A percentile compares a stretch with the other conserved stretches of the same genome.
phyloP scores from a whole-genome alignment of 2,797 vertebrate species.

The Periophthalmus magnuspinnatus region DNA sequence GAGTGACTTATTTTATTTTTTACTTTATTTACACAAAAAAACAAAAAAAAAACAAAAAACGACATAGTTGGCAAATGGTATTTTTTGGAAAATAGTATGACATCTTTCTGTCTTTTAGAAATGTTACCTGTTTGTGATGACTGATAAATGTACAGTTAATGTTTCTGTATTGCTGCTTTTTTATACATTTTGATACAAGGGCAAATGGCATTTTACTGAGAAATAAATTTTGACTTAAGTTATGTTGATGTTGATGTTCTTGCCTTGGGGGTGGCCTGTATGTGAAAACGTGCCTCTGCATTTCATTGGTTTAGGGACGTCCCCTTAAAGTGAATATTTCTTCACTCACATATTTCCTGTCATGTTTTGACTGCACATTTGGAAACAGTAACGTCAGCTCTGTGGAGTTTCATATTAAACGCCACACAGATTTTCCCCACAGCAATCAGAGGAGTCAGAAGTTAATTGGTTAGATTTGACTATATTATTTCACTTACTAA shows the following conservation, averaged over 20 bases:
- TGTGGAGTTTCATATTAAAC: slow-evolving; percentile 40
- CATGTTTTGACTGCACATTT: slow-evolving; percentile 31
- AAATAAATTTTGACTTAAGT: slow-evolving; percentile 20
- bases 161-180: slow-evolving; percentile 6
- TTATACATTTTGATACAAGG: neutral
- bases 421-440: slow-evolving; percentile 40
- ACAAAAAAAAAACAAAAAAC: no score
- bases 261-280: neutral
- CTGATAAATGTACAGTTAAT: neutral
- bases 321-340: slow-evolving; percentile 18
- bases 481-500: no score
- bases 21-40: no score
- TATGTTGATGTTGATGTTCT: slow-evolving; percentile 23
- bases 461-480: neutral
- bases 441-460: slow-evolving; percentile 36
- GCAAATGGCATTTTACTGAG: slow-evolving; percentile 36
- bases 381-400: slow-evolving; percentile 52
- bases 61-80: no score
- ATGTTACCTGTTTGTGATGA: neutral
- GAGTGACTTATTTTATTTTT: neutral
- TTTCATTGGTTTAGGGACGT: slow-evolving; percentile 27
- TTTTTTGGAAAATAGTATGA: no score
- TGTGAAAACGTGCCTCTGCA: slow-evolving; percentile 22
- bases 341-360: slow-evolving; percentile 30
- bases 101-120: neutral